Evolutionary conservation across 2,797 vertebrate species (phyloP).

Genomic region (Lophotriccus pileatus): DNA sequence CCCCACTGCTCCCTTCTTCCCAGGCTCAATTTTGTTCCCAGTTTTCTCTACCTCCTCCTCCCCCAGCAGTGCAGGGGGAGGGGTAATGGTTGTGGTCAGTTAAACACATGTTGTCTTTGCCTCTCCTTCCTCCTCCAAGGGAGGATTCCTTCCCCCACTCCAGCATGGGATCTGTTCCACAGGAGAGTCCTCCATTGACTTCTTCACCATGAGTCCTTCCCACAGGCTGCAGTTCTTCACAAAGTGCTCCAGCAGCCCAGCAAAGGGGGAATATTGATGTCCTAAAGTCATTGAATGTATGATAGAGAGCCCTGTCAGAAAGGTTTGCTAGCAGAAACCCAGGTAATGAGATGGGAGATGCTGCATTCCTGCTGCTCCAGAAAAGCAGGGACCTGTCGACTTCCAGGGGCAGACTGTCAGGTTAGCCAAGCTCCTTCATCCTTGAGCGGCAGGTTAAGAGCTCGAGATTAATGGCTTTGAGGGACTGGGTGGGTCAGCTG

Average conservation of each 20-base stretch:
- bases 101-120: background rate
- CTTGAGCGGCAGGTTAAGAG: background rate
- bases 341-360: background rate
- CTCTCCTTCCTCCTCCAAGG: fast-evolving
- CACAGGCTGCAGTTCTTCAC: background rate
- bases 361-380: fast-evolving
- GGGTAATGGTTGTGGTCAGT: background rate
- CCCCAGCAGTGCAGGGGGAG: background rate
- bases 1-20: background rate
- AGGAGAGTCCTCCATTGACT: background rate
- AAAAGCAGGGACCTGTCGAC: background rate
- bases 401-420: background rate
- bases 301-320: background rate
- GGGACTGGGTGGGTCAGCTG: background rate
- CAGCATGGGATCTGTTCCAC: background rate
- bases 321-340: background rate
- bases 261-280: background rate
- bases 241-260: background rate
- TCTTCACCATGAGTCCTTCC: background rate
- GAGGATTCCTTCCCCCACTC: background rate
- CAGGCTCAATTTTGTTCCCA: background rate
- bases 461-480: fast-evolving
- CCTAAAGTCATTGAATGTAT: fast-evolving
- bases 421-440: background rate
- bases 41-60: background rate